phyloP scores from a whole-genome alignment of 2,113 vertebrate species.

The Indri indri region DNA sequence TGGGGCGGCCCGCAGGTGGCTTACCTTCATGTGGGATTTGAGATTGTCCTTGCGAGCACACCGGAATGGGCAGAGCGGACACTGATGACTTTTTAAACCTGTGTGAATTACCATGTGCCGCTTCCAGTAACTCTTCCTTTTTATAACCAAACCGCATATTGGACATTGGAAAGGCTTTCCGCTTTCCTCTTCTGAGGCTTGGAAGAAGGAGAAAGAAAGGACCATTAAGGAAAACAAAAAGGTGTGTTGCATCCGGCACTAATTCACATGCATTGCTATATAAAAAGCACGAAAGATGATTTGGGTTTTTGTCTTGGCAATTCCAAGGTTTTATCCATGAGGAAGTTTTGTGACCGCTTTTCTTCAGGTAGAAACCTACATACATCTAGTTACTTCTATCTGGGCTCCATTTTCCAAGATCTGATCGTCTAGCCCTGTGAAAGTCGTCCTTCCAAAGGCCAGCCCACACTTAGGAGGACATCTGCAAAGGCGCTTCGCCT shows the following conservation, averaged over 20 bases:
- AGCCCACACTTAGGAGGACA: neutral
- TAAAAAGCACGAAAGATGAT: neutral
- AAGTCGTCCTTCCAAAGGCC: neutral
- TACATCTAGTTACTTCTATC: neutral
- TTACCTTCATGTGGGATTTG: conserved; percentile 99
- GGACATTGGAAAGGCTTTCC: conserved; percentile 99
- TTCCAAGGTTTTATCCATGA: neutral
- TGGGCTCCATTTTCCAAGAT: neutral
- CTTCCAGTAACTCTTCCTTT: conserved; percentile 99
- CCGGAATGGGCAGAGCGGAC: conserved; percentile 97
- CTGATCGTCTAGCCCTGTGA: neutral
- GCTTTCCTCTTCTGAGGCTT: conserved; percentile 96
- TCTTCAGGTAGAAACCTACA: neutral
- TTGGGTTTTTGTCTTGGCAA: neutral
- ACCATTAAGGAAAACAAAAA: conserved; percentile 57
- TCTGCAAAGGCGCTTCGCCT: neutral
- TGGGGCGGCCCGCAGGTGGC: neutral
- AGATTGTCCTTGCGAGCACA: conserved; percentile 99
- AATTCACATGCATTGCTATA: neutral
- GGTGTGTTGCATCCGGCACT: conserved; percentile 40
- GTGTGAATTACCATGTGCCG: conserved; percentile 99
- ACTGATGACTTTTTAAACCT: conserved; percentile 99
- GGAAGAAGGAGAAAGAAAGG: conserved; percentile 75
- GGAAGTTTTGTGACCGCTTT: neutral
- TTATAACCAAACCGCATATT: conserved; percentile 98